These are phyloP conservation scores for Ashinkailepas kermadecensis DNA, from an alignment of 2,888 invertebrate genomes.

Conservation along the genomic window DNA sequence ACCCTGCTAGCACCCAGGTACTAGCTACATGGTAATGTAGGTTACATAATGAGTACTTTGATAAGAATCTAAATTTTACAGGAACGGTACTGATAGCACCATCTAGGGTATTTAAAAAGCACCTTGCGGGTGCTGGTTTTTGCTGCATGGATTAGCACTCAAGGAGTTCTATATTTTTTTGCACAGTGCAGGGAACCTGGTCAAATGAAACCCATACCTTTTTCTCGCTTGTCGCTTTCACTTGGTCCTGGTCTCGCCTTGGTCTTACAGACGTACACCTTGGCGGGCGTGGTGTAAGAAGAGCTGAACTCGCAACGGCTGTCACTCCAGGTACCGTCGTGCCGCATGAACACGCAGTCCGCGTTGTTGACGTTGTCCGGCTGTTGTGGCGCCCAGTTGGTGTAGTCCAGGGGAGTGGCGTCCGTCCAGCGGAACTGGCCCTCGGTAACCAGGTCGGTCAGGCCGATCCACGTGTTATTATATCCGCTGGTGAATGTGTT, in stretches of 20 bases:
- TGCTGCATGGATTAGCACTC: no score
- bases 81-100: no score
- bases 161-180: no score
- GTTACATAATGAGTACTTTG: no score
- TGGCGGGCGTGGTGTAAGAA: not conserved
- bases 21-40: no score
- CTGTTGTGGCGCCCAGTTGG: not conserved
- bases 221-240: no score
- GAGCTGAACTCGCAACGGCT: not conserved
- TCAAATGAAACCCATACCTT: no score
- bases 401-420: not conserved
- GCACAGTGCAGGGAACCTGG: no score
- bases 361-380: conserved; percentile 7
- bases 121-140: no score
- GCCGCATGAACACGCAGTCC: not conserved
- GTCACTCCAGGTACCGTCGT: not conserved
- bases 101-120: no score
- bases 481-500: not conserved
- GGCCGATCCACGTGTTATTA: not conserved
- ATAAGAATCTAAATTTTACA: no score
- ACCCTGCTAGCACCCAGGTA: no score
- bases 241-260: not conserved
- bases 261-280: conserved; percentile 4
- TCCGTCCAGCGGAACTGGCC: not conserved
- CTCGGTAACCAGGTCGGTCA: not conserved